Base-by-base conservation (phyloP, 2,888 invertebrate genomes). In the Lepidocyrtinus sp. region DNA sequence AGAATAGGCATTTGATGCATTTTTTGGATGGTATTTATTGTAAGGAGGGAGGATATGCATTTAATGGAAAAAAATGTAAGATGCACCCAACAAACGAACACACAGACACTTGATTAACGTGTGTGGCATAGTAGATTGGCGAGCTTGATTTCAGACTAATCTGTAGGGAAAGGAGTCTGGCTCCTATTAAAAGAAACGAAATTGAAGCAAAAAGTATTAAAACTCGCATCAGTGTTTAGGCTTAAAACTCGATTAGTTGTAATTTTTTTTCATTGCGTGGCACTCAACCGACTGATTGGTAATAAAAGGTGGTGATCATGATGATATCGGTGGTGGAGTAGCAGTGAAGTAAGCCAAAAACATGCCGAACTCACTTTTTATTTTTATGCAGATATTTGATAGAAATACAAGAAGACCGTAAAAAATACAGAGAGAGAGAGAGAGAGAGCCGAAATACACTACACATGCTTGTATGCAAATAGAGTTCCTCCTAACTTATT, bases 281-380 rank as follows among this genome's bases (percentile, higher is more conserved):
- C 36, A 36, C 36, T 36, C 36, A 36, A 36, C 36, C 36, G 36
- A 36, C 36, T 36, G 36, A 36, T 36, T 36, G 36, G 36, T 36
- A 36, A 36, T 36, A 36, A 36, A 36, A 36, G 36, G 22, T 36
- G 25, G 46, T 55, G 9, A 69, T 24, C 24, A 71, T 45, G 62
- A 71, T 71, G 17, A 55, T 15, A 22, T 24, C 15, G 55, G 21
- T 15, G 68, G 17, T 74, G 65, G 55, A 59, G 45, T 67, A 75
- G 68, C 68, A 71, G 62, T 3, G 70, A 70, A 76, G 76, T 76
- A 76, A 76, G 76, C 71, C 76, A 76, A 71, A 50, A 62, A 62
- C 22, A 22, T 24, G 62, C 62, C 62, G 59, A 17, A 19, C 2
- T 59, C 19, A n/a, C n/a, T n/a, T n/a, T n/a, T n/a, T n/a, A n/a